Conservation (phyloP, 2,797 vertebrate species). For the Knipowitschia caucasica region DNA sequence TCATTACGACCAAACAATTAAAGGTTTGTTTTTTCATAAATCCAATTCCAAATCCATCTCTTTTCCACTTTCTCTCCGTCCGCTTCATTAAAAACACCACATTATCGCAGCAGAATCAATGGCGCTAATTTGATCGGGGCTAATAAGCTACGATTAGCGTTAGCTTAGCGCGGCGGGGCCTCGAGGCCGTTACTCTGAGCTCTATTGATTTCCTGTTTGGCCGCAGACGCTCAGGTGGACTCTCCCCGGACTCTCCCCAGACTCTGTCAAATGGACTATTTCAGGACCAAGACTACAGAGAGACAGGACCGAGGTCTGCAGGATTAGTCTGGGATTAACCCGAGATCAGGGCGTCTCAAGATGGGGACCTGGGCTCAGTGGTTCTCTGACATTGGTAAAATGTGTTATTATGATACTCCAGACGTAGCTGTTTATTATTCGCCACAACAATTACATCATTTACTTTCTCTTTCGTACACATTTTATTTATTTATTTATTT, state of each 20-base stretch:
- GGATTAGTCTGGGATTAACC: neutral
- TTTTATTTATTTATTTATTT: no score
- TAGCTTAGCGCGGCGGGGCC: conserved; percentile 54
- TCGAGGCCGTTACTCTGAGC: conserved; percentile 49
- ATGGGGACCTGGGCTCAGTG: neutral
- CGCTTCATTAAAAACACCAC: conserved; percentile 72
- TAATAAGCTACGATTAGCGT: conserved; percentile 67
- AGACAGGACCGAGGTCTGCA: neutral
- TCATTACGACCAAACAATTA: neutral
- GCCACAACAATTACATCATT: no score
- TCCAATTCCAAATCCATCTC: conserved; percentile 9
- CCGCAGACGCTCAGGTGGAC: conserved; percentile 38
- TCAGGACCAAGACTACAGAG: conserved; percentile 12
- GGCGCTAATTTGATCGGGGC: conserved; percentile 39
- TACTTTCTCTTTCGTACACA: no score
- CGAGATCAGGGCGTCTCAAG: neutral
- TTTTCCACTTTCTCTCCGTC: conserved; percentile 25
- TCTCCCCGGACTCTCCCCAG: conserved; percentile 44
- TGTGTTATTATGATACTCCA: neutral
- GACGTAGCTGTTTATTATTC: no score
- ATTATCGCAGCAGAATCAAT: conserved; percentile 69
- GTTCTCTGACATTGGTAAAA: neutral
- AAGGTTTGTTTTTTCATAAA: neutral
- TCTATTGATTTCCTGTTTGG: conserved; percentile 61
- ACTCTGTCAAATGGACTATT: conserved; percentile 57